Percentiles rank a stretch among this genome's conserved stretches.
Conservation (phyloP, 2,797 vertebrate genomes). For the Propithecus deckenii region DNA sequence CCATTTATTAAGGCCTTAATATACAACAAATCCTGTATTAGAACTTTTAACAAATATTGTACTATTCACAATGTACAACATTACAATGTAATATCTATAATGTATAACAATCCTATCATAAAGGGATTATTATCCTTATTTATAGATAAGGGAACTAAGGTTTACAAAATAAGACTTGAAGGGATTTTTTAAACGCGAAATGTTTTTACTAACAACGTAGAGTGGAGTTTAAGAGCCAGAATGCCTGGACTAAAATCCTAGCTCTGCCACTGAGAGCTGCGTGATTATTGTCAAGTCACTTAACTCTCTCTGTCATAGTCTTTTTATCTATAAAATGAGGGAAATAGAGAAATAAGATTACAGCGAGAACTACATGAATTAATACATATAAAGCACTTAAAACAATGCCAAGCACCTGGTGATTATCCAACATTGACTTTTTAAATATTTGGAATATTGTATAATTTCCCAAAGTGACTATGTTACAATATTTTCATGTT, state of each 20-base stretch:
- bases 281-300: background rate
- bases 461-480: background rate
- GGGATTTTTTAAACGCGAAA: background rate
- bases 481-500: background rate
- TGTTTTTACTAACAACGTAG: background rate
- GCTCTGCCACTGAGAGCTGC: background rate
- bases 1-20: background rate
- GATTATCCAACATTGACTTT: background rate
- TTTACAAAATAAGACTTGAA: background rate
- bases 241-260: background rate
- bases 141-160: background rate
- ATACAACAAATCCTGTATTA: background rate
- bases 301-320: background rate
- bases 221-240: background rate
- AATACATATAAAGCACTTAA: background rate
- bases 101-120: background rate
- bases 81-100: background rate
- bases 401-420: background rate
- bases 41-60: background rate
- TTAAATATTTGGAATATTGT: conserved; percentile 19
- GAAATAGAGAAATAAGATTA: conserved; percentile 1
- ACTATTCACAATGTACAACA: background rate
- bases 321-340: background rate
- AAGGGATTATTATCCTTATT: background rate
- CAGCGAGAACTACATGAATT: background rate